phyloP scores from a whole-genome alignment of 2,797 vertebrate genomes.

The Enteromius paludinosus region DNA sequence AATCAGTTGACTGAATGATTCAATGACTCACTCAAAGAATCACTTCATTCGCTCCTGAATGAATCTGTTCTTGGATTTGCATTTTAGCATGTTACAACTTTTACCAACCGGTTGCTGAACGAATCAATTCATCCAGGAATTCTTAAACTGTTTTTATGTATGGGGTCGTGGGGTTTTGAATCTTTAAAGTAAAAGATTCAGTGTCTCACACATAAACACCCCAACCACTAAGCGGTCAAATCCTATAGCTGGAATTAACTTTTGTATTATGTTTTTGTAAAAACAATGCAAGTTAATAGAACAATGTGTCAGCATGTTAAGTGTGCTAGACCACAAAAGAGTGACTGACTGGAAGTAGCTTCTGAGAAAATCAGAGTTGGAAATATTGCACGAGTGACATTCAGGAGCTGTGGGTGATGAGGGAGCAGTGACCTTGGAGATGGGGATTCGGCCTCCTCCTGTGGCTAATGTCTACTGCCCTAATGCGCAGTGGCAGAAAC shows the following conservation, averaged over 20 bases:
- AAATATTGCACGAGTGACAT: conserved; percentile 1
- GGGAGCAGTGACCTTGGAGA: conserved; percentile 60
- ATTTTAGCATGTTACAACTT: neutral
- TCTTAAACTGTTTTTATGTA: neutral
- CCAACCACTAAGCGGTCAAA: neutral
- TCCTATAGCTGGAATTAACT: neutral
- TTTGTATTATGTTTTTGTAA: neutral
- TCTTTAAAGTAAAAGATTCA: neutral
- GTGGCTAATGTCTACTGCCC: conserved; percentile 74
- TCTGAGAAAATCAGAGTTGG: neutral
- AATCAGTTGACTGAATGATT: neutral
- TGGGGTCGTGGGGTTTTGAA: neutral
- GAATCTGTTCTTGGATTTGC: neutral
- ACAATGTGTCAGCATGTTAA: neutral
- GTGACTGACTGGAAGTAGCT: neutral
- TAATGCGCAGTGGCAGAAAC: conserved; percentile 81
- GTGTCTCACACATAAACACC: neutral
- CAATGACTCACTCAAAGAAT: neutral
- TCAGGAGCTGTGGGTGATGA: conserved; percentile 28
- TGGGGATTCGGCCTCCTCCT: conserved; percentile 70
- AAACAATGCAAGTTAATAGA: neutral
- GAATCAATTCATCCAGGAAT: neutral
- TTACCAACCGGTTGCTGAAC: neutral
- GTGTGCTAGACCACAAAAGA: neutral
- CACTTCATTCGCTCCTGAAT: neutral